A percentile compares a stretch with the other conserved stretches of the same genome.
phyloP scores from a whole-genome alignment of 2,113 vertebrate species.

The Apus apus region DNA sequence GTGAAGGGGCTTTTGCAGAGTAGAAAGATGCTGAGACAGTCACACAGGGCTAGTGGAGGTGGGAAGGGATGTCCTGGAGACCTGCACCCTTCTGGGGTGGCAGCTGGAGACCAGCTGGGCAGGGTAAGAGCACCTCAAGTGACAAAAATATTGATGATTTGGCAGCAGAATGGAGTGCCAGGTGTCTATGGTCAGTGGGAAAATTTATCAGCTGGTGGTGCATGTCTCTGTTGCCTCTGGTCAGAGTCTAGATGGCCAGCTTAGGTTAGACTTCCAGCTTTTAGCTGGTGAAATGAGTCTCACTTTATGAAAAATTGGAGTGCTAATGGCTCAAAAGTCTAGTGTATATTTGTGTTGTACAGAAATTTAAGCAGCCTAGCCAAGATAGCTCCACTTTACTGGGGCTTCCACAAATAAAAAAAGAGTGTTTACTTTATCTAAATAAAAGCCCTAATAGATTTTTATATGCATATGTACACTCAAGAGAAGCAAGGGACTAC shows the following conservation, averaged over 20 bases:
- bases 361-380: background rate
- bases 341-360: background rate
- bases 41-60: accelerated
- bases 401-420: background rate
- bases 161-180: background rate
- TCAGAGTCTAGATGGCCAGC: background rate
- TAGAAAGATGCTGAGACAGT: background rate
- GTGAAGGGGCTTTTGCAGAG: background rate
- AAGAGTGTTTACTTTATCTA: background rate
- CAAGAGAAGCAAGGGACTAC: background rate
- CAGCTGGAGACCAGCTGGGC: background rate
- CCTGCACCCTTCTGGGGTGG: background rate
- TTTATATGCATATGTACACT: background rate
- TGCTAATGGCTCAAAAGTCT: background rate
- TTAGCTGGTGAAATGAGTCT: background rate
- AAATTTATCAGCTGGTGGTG: background rate
- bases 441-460: background rate
- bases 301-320: conserved; percentile 5
- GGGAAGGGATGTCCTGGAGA: background rate
- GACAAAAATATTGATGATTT: background rate
- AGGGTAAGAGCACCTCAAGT: background rate
- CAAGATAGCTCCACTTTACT: background rate
- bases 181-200: background rate
- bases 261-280: background rate
- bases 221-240: background rate